A percentile compares a stretch with the other conserved stretches of the same genome.
Conservation (phyloP, 2,797 vertebrate species). For the Fundulus diaphanus region DNA sequence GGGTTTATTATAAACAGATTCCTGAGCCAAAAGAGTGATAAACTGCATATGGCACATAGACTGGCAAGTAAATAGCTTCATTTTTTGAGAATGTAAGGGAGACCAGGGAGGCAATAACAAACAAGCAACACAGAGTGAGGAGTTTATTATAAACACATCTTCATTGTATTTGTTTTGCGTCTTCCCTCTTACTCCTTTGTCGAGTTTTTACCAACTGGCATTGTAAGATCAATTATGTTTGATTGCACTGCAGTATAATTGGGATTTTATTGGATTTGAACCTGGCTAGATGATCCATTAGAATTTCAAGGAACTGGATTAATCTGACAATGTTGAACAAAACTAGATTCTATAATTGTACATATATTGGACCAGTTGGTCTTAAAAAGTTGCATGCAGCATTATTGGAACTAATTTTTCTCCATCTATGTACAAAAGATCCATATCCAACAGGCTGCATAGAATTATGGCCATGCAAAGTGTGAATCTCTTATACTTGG, state of each 20-base stretch:
- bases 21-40: constrained; percentile 34
- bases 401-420: too few species aligned
- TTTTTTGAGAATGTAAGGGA: constrained; percentile 6
- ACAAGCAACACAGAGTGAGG: neutral
- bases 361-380: neutral
- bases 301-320: neutral
- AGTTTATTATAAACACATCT: neutral
- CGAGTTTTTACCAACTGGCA: neutral
- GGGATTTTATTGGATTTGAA: neutral
- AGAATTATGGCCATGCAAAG: too few species aligned
- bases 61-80: constrained; percentile 7
- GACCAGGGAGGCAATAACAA: neutral
- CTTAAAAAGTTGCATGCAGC: neutral
- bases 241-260: neutral
- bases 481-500: too few species aligned
- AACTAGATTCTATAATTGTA: neutral
- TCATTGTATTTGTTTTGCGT: neutral
- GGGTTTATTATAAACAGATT: constrained; percentile 43
- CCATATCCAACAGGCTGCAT: too few species aligned
- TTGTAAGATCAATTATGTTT: neutral
- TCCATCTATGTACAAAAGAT: too few species aligned
- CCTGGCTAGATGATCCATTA: neutral
- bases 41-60: constrained; percentile 7
- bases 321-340: neutral
- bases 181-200: neutral